A percentile compares a stretch with the other conserved stretches of the same genome.
phyloP scores from a whole-genome alignment of 30 jellyfish, hydroid and myxozoan genomes.

The Pseudorhiza aurosa region DNA sequence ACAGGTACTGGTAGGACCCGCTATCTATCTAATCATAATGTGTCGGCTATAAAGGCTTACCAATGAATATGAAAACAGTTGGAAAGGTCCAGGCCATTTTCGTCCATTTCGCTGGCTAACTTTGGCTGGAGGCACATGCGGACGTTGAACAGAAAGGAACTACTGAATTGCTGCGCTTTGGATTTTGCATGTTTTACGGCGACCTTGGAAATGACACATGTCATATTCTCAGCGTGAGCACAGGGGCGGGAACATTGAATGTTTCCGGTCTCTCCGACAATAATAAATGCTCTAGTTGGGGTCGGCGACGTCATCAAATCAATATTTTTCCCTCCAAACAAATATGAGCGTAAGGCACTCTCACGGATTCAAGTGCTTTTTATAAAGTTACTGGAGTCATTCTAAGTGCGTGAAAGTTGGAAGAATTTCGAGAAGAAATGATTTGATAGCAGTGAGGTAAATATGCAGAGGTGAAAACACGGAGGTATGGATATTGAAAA shows the following conservation, averaged over 20 bases:
- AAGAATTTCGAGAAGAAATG: neutral
- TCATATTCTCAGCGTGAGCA: constrained; percentile 62
- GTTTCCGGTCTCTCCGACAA: constrained; percentile 40
- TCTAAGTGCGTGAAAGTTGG: neutral
- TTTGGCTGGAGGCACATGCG: neutral
- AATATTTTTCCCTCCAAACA: neutral
- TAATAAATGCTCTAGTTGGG: neutral
- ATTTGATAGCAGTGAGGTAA: too few relatives aligned
- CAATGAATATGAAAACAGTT: constrained; percentile 1
- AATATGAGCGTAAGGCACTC: neutral
- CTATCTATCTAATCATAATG: too few relatives aligned
- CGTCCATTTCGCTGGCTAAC: constrained; percentile 29
- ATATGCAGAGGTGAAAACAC: too few relatives aligned
- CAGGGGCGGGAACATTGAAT: constrained; percentile 56
- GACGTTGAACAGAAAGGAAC: constrained; percentile 8
- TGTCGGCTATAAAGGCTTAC: constrained; percentile 29
- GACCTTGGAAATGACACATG: constrained; percentile 37
- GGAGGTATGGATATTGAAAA: too few relatives aligned
- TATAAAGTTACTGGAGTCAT: neutral
- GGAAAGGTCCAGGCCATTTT: constrained; percentile 29
- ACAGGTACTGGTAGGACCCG: too few relatives aligned
- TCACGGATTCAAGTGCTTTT: neutral
- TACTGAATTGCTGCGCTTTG: neutral
- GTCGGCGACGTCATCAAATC: neutral
- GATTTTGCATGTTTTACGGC: constrained; percentile 19